A percentile compares a stretch with the other conserved stretches of the same genome.
Conservation (phyloP, 2,797 vertebrate genomes). For the Oryzias sinensis region DNA sequence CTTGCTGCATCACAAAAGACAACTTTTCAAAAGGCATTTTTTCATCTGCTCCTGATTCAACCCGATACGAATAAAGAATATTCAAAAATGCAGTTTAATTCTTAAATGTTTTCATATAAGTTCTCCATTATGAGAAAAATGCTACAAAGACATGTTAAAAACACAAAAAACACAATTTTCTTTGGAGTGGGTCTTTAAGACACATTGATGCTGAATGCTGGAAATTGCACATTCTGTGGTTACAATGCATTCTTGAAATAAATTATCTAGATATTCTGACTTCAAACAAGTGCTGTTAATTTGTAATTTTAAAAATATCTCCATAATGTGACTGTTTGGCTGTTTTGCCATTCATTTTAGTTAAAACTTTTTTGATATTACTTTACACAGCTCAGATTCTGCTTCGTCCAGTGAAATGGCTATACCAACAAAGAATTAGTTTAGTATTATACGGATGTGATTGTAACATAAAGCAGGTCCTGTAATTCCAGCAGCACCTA, state of each 20-base stretch:
- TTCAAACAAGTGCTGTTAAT: conserved; percentile 1
- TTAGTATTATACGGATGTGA: conserved; percentile 13
- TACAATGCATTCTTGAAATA: conserved; percentile 63
- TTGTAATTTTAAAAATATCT: background rate
- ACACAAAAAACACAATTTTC: no score
- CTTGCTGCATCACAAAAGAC: no score
- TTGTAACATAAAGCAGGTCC: conserved; percentile 14
- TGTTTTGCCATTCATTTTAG: background rate
- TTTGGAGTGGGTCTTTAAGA: no score
- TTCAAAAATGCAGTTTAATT: no score
- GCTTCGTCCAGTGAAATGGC: conserved; percentile 22
- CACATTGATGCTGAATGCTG: conserved; percentile 19
- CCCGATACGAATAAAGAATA: no score
- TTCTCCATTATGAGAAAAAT: no score
- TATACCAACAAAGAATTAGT: conserved; percentile 26
- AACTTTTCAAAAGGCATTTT: no score
- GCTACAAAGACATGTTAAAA: no score
- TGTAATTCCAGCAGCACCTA: conserved; percentile 50
- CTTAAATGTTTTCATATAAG: no score
- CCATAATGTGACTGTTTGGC: background rate
- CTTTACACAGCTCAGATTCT: conserved; percentile 17
- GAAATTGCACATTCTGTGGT: conserved; percentile 54
- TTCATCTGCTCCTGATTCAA: no score
- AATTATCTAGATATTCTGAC: conserved; percentile 56
- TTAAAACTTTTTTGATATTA: background rate